Evolutionary conservation across 2,113 vertebrate species (phyloP).

Genomic region (Colistium nudipinnis): DNA sequence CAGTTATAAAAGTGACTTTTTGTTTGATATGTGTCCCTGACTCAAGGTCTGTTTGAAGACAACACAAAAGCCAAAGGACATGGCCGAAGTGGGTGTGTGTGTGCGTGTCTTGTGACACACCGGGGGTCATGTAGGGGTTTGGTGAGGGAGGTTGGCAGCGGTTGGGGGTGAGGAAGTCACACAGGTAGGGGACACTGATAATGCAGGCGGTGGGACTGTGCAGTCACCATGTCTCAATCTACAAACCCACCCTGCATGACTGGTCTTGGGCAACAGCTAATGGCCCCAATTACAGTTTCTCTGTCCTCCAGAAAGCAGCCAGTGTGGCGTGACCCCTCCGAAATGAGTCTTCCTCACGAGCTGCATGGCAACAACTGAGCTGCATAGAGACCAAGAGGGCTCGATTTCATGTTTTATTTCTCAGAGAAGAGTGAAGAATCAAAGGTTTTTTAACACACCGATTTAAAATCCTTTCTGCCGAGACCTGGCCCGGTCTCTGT

Average conservation of each 20-base stretch:
- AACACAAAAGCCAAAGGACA: constrained; percentile 32
- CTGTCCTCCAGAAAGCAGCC: constrained; percentile 79
- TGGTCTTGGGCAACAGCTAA: constrained; percentile 70
- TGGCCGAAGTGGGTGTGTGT: neutral
- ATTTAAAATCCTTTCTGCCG: neutral
- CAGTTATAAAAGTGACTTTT: constrained; percentile 69
- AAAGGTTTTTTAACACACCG: neutral
- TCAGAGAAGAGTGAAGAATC: neutral
- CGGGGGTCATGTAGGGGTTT: constrained; percentile 38
- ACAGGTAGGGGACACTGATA: constrained; percentile 68
- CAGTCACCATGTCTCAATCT: constrained; percentile 75
- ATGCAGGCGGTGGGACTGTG: constrained; percentile 68
- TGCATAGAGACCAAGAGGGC: neutral
- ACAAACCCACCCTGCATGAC: constrained; percentile 70
- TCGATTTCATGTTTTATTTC: constrained; percentile 10
- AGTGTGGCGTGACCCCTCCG: constrained; percentile 71
- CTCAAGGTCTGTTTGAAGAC: constrained; percentile 67
- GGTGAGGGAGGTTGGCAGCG: constrained; percentile 33
- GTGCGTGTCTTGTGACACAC: neutral
- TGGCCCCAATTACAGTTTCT: constrained; percentile 75
- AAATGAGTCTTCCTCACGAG: constrained; percentile 55
- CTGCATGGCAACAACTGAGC: constrained; percentile 28
- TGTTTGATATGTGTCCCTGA: constrained; percentile 59
- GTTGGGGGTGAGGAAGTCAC: constrained; percentile 50
- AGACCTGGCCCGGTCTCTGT: neutral